Conservation (phyloP, 2,797 vertebrate genomes). For the Apogon hyalosoma region DNA sequence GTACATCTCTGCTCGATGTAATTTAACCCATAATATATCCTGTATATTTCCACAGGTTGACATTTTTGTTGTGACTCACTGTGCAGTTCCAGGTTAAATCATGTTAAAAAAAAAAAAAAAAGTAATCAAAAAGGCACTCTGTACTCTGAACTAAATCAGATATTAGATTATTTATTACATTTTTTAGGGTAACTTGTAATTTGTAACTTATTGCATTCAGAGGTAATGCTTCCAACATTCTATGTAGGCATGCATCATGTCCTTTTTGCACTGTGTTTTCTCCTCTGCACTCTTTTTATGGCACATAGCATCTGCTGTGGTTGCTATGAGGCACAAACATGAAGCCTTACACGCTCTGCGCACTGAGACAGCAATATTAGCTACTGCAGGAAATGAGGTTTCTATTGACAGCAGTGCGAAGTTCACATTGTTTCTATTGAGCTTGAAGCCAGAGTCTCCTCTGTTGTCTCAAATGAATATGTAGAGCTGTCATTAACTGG, state of each 20-base stretch:
- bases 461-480: constrained; percentile 1
- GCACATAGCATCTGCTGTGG: constrained; percentile 63
- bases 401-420: constrained; percentile 70
- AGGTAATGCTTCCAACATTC: too few species aligned
- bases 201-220: too few species aligned
- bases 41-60: too few species aligned
- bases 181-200: too few species aligned
- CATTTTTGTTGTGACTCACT: too few species aligned
- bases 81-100: too few species aligned
- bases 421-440: constrained; percentile 63
- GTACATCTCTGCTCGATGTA: too few species aligned
- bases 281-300: constrained; percentile 59
- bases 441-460: constrained; percentile 17
- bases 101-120: too few species aligned
- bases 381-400: constrained; percentile 66
- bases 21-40: too few species aligned
- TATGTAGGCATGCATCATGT: not conserved
- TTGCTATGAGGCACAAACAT: constrained; percentile 71
- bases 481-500: not conserved
- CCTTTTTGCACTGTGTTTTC: constrained; percentile 2
- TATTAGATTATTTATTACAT: too few species aligned
- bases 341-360: constrained; percentile 30
- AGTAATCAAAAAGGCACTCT: too few species aligned
- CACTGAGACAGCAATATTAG: constrained; percentile 46
- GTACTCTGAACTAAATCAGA: too few species aligned